A percentile compares a stretch with the other conserved stretches of the same genome.
These are phyloP conservation scores for Lysandra bellargus DNA, from an alignment of 2,888 invertebrate genomes.

Conservation along the genomic window DNA sequence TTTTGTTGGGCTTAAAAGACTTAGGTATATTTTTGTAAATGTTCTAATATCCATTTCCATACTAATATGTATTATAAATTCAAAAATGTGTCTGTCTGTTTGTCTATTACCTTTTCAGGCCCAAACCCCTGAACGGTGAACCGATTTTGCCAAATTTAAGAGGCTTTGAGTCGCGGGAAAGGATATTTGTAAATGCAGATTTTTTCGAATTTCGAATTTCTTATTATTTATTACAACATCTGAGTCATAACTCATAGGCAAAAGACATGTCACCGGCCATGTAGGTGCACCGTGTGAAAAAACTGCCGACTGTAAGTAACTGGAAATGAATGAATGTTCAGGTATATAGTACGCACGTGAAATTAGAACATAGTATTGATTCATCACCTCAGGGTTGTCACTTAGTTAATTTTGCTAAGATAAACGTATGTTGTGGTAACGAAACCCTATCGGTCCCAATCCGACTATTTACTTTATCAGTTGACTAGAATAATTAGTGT, in stretches of 20 bases:
- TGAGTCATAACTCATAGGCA: not conserved
- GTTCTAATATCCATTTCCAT: too few species aligned
- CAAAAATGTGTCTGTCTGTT: too few species aligned
- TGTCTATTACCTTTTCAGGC: too few species aligned
- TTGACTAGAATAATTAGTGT: too few species aligned
- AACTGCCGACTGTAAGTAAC: not conserved
- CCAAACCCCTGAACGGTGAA: too few species aligned
- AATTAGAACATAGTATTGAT: slow-evolving; percentile 11
- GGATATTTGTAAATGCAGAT: too few species aligned
- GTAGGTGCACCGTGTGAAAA: not conserved
- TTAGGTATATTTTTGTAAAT: not conserved
- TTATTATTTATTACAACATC: not conserved
- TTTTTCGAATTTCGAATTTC: too few species aligned
- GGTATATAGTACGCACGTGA: not conserved
- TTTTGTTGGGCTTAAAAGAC: not conserved
- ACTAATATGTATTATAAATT: too few species aligned
- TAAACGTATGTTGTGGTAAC: not conserved
- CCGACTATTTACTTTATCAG: too few species aligned
- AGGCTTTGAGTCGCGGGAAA: too few species aligned
- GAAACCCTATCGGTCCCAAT: too few species aligned
- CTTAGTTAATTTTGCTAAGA: not conserved
- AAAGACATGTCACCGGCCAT: not conserved
- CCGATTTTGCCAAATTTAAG: too few species aligned
- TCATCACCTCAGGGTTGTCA: not conserved
- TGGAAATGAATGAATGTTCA: slow-evolving; percentile 11